A percentile compares a stretch with the other conserved stretches of the same genome.
Evolutionary conservation across 2,888 invertebrate genomes (phyloP).

Genomic region (Pheosia gnoma): DNA sequence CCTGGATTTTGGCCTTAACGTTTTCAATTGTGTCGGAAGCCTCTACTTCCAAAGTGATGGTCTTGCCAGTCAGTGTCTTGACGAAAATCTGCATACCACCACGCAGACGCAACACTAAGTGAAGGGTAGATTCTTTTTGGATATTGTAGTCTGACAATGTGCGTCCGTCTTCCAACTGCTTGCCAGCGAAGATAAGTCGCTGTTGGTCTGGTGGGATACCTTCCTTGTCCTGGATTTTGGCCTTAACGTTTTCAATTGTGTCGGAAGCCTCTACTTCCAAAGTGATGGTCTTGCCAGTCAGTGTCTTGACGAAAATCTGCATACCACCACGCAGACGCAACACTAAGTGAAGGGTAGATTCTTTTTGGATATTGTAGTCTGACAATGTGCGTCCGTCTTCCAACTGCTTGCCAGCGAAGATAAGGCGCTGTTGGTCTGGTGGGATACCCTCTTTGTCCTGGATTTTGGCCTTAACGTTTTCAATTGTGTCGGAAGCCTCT

Average conservation of each 20-base stretch:
- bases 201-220: constrained; percentile 56
- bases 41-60: constrained; percentile 51
- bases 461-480: constrained; percentile 47
- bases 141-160: constrained; percentile 49
- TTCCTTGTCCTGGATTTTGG: constrained; percentile 39
- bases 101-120: constrained; percentile 43
- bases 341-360: constrained; percentile 42
- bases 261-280: constrained; percentile 39
- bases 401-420: constrained; percentile 46
- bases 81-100: constrained; percentile 53
- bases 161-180: constrained; percentile 44
- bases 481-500: constrained; percentile 45
- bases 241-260: constrained; percentile 41
- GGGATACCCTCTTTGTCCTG: constrained; percentile 49
- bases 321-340: constrained; percentile 46
- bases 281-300: constrained; percentile 47
- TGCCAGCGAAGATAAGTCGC: constrained; percentile 51
- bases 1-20: constrained; percentile 52
- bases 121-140: constrained; percentile 48
- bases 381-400: constrained; percentile 46
- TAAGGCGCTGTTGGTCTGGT: constrained; percentile 44
- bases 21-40: constrained; percentile 56
- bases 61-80: constrained; percentile 46
- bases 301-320: constrained; percentile 47
- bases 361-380: constrained; percentile 47